These are phyloP conservation scores for Calephelis virginiensis DNA, from an alignment of 1,140 invertebrate species.

Conservation along the genomic window DNA sequence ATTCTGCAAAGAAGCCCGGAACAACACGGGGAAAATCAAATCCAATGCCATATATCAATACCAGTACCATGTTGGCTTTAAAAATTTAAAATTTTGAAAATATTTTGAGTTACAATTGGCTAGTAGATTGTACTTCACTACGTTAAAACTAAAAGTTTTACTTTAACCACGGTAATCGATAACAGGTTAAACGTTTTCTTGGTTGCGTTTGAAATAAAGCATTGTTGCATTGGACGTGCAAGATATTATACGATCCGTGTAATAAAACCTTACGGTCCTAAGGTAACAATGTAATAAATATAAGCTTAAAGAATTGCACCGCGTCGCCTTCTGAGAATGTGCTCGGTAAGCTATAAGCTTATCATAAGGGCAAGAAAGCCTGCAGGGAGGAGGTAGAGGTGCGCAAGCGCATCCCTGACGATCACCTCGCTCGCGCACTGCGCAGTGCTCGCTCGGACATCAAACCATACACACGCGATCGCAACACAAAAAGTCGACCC, in stretches of 20 bases:
- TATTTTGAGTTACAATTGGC: too few relatives aligned
- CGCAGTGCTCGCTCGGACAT: slow-evolving; percentile 61
- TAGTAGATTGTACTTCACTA: too few relatives aligned
- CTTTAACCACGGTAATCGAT: too few relatives aligned
- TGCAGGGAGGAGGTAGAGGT: slow-evolving; percentile 38
- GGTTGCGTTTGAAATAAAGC: background rate
- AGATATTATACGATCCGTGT: background rate
- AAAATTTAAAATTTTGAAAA: too few relatives aligned
- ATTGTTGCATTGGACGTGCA: background rate
- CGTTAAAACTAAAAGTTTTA: too few relatives aligned
- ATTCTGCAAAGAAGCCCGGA: too few relatives aligned
- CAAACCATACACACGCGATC: slow-evolving; percentile 45
- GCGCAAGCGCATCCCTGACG: slow-evolving; percentile 38
- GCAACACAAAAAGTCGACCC: slow-evolving; percentile 47
- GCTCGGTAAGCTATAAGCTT: slow-evolving; percentile 36
- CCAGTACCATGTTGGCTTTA: too few relatives aligned
- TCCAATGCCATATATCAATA: too few relatives aligned
- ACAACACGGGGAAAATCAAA: too few relatives aligned
- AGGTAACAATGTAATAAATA: slow-evolving; percentile 19
- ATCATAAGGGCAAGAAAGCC: slow-evolving; percentile 49
- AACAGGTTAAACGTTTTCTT: too few relatives aligned
- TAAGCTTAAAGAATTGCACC: slow-evolving; percentile 29
- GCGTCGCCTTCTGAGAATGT: slow-evolving; percentile 44
- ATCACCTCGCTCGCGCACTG: slow-evolving; percentile 25
- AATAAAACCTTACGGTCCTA: slow-evolving; percentile 16